Percentiles rank a stretch among this genome's conserved stretches.
These are phyloP conservation scores for Ophthalmolycus amberensis DNA, from an alignment of 2,113 vertebrate species.

Conservation along the genomic window DNA sequence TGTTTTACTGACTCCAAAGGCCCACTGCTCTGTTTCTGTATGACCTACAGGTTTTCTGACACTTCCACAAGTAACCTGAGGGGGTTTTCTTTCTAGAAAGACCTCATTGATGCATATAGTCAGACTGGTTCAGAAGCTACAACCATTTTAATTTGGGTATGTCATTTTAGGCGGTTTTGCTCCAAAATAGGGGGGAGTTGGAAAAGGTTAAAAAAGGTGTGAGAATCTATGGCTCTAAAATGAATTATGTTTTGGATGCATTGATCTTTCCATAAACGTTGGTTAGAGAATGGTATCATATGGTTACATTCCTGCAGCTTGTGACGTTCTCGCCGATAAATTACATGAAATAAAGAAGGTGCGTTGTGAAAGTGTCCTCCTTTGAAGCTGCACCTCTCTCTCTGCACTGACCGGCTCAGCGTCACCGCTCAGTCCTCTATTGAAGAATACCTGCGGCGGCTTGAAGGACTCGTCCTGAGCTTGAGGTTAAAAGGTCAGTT, in stretches of 20 bases:
- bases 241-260: not conserved
- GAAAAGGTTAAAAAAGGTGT: too few species aligned
- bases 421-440: slow-evolving; percentile 2
- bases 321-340: not conserved
- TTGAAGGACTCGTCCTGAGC: not conserved
- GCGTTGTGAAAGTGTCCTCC: slow-evolving; percentile 5
- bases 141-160: too few species aligned
- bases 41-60: too few species aligned
- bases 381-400: slow-evolving; percentile 12
- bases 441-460: slow-evolving; percentile 8
- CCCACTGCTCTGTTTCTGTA: too few species aligned
- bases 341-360: not conserved
- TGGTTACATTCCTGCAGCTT: not conserved
- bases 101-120: too few species aligned
- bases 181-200: too few species aligned
- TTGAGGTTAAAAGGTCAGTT: slow-evolving; percentile 28
- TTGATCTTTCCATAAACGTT: not conserved
- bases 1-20: too few species aligned
- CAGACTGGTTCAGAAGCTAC: too few species aligned
- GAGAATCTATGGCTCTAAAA: not conserved
- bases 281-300: too few species aligned
- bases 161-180: too few species aligned
- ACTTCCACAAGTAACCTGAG: too few species aligned
- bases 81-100: too few species aligned
- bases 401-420: slow-evolving; percentile 16